Percentiles rank a stretch among this genome's conserved stretches.
These are phyloP conservation scores for Odocoileus virginianus DNA, from an alignment of 2,113 vertebrate genomes.

Conservation along the genomic window DNA sequence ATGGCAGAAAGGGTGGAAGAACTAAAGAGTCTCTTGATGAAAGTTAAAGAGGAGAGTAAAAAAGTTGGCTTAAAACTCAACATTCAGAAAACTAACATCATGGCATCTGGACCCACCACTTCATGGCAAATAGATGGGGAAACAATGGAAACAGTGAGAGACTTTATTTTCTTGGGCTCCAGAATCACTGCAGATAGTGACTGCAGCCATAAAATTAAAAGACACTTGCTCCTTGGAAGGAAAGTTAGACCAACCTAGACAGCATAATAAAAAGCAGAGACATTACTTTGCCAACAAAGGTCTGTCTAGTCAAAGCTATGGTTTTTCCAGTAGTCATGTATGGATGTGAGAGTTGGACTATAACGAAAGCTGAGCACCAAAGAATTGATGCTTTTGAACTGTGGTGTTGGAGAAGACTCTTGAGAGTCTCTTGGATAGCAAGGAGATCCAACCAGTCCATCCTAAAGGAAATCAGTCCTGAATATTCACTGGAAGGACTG, in stretches of 20 bases:
- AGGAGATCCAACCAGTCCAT: background rate
- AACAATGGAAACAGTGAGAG: background rate
- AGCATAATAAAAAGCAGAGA: background rate
- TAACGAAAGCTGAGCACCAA: background rate
- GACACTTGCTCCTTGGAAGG: background rate
- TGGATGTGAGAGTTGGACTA: background rate
- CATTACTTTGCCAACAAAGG: background rate
- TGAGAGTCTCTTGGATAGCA: background rate
- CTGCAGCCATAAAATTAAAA: background rate
- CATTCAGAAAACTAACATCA: background rate
- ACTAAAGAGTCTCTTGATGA: background rate
- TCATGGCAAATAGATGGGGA: background rate
- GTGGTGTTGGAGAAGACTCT: background rate
- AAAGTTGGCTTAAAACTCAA: background rate
- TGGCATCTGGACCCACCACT: background rate
- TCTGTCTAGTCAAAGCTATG: background rate
- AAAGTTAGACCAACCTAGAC: background rate
- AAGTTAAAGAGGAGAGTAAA: background rate
- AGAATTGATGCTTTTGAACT: background rate
- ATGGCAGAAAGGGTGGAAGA: background rate
- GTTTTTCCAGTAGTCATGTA: background rate
- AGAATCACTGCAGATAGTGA: background rate
- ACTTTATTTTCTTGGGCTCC: rapidly evolving
- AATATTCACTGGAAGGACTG: background rate
- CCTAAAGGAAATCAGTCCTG: background rate